Base-by-base conservation (phyloP, 2,888 invertebrate genomes). In the Graphium colonna region DNA sequence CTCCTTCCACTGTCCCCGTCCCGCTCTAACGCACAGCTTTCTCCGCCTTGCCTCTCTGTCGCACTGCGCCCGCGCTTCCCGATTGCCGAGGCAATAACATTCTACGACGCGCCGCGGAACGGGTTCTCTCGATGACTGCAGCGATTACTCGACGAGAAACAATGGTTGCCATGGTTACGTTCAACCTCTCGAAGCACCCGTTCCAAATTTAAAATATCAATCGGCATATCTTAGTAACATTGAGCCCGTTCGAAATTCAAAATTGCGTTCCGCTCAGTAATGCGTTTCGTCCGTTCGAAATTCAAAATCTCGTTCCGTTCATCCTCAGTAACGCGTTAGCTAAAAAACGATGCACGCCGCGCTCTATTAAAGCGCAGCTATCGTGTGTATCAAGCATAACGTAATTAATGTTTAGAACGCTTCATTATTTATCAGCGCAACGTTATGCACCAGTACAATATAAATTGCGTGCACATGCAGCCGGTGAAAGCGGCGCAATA, bases 41-140 rank as follows among this genome's bases (percentile, higher is more conserved):
- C 79, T 77, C 76, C 70, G 63, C 67, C 58, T 58, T 60, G 63
- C 61, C 56, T 82, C 82, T 77, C 80, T 57, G 65, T 83, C 75
- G 67, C 80, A 62, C 68, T 87, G 87, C 87, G 86, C 82, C 72
- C 67, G 84, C 86, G 87, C 83, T 85, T 87, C 87, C 85, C 69
- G 68, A 64, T 68, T 70, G 66, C 65, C 67, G 67, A 70, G 71
- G 73, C 70, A 71, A 87, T 87, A 87, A 85, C 88, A 88, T 87
- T 88, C 87, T 87, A 86, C 85, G 86, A 81, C 79, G 83, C 79
- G 79, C 80, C 82, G 80, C 85, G 87, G 86, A 89, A 89, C 88
- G 87, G 79, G 88, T 89, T 89, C 82, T 82, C 82, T 79, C 83
- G 83, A 87, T 84, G 84, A 82, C 82, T 83, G 75, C 73, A 71